Base-by-base conservation (phyloP, 2,797 vertebrate genomes). In the Sebastes vulpes region DNA sequence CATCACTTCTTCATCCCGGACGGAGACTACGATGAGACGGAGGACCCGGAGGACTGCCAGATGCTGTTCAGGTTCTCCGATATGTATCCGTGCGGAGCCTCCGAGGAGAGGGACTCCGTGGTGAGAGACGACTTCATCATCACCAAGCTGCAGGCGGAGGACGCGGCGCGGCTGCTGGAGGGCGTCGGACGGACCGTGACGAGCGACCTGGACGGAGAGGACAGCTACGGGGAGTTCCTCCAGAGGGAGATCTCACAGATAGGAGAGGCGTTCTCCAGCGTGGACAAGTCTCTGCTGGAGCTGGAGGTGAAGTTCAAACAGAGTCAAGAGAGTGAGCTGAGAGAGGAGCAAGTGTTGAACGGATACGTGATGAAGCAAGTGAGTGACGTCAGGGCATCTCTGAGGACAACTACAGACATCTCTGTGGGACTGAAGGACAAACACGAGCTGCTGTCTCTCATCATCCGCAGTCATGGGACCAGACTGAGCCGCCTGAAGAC, bases 1-100 rank as follows among this genome's bases (percentile, higher is more conserved):
- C 98, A 99, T 78, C 98, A 99, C 92, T 99, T 98, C 90, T 99
- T 98, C 65, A 98, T 99, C 18, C 98, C 98, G 5, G 98, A 99
- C 20, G 98, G 98, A 0, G 97, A 99, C 85, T 99, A 99, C 65
- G 98, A 99, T 10, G 98, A 98, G 80, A 98, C 97, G 21, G 98
- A 98, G 21, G 98, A 99, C 91, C 97, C 97, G 0, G 98, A 99
- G 93, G 95, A 97, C 18, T 99, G 98, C 79, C 98, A 99, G 93
- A 95, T 99, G 96, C 95, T 99, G 54, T 99, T 99, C 80, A 97
- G 95, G 77, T 97, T 99, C 94, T 97, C 97, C 70, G 97, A 98
- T 73, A 95, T 93, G 75, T 92, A 93, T 65, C 96, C 97, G 3
- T 99, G 98, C 72, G 88, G 70, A 57, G 92, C 88, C 38, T 31